Conservation (phyloP, 2,888 invertebrate species). For the Lymantria dispar region DNA sequence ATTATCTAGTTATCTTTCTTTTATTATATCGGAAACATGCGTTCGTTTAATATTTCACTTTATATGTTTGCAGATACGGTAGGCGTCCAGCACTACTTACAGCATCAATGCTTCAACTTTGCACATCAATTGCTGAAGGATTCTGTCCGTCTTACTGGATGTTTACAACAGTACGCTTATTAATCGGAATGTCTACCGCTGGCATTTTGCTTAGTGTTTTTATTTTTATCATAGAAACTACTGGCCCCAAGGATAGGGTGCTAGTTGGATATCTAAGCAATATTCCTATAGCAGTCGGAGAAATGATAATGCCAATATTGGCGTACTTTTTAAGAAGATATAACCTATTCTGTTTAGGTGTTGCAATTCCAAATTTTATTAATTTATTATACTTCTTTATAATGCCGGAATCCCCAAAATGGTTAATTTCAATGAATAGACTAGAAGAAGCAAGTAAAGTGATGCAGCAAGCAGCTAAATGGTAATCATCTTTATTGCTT, state of each 20-base stretch:
- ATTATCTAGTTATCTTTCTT: no score
- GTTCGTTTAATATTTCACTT: no score
- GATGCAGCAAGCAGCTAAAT: constrained; percentile 82
- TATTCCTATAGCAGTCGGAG: constrained; percentile 83
- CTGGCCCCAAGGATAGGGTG: constrained; percentile 72
- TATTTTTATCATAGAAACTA: constrained; percentile 83
- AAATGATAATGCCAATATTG: constrained; percentile 81
- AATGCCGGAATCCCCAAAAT: constrained; percentile 89
- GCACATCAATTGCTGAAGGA: constrained; percentile 83
- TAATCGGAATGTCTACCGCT: constrained; percentile 86
- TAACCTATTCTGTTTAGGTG: constrained; percentile 82
- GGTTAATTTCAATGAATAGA: constrained; percentile 86
- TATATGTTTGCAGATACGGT: constrained; percentile 81
- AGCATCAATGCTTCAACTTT: constrained; percentile 84
- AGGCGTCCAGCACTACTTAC: constrained; percentile 85
- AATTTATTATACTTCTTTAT: constrained; percentile 84
- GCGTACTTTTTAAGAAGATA: constrained; percentile 84
- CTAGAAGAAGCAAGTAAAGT: constrained; percentile 82
- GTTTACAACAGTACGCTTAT: constrained; percentile 84
- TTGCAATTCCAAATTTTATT: constrained; percentile 79
- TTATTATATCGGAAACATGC: no score
- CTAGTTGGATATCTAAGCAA: constrained; percentile 79
- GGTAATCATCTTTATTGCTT: constrained; percentile 20
- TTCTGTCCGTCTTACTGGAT: constrained; percentile 78
- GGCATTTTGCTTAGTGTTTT: constrained; percentile 88